phyloP scores from a whole-genome alignment of 2,797 vertebrate species.

The Amblyraja radiata region DNA sequence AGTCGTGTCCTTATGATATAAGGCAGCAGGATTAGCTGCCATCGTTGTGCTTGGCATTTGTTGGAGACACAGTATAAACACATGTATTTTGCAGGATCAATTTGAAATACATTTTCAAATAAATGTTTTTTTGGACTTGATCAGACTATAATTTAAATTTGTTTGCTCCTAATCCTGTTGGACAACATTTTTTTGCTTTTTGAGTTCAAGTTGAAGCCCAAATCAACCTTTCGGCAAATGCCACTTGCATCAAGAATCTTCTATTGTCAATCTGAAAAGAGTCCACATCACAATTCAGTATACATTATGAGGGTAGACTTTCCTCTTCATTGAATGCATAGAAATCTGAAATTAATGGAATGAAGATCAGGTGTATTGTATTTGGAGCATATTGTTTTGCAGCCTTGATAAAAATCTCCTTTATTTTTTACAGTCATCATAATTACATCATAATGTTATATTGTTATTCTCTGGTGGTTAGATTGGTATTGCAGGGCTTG shows the following conservation, averaged over 20 bases:
- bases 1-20: neutral
- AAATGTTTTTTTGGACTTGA: neutral
- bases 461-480: too few species aligned
- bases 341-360: neutral
- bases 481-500: too few species aligned
- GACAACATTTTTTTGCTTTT: neutral
- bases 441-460: neutral
- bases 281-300: neutral
- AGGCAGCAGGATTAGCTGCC: neutral
- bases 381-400: neutral
- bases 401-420: neutral
- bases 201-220: neutral
- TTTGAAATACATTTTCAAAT: neutral
- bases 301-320: neutral
- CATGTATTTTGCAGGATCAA: neutral
- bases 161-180: neutral
- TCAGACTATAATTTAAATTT: neutral
- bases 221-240: neutral
- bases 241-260: neutral
- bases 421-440: neutral
- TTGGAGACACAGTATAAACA: neutral
- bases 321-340: neutral
- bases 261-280: neutral
- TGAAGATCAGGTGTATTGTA: neutral
- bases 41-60: neutral